A percentile compares a stretch with the other conserved stretches of the same genome.
These are phyloP conservation scores for Sebastes cheni DNA, from an alignment of 2,797 vertebrate species.

Conservation along the genomic window DNA sequence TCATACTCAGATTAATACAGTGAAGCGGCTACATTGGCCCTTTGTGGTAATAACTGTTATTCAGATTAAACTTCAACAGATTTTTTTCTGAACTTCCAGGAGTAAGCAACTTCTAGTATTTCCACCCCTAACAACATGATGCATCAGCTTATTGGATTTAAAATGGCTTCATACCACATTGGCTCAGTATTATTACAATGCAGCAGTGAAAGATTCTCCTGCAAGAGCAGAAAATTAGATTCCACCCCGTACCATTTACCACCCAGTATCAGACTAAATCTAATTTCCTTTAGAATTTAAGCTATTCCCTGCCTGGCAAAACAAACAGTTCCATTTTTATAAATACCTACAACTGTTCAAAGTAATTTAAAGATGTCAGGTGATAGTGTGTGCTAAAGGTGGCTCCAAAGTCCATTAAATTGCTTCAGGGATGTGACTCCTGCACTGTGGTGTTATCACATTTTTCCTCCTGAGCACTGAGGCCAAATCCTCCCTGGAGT, in stretches of 20 bases:
- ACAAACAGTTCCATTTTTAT: slow-evolving; percentile 18
- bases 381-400: slow-evolving; percentile 17
- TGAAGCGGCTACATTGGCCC: neutral
- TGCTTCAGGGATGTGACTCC: slow-evolving; percentile 53
- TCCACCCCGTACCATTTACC: slow-evolving; percentile 16
- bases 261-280: slow-evolving; percentile 40
- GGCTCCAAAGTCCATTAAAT: slow-evolving; percentile 62
- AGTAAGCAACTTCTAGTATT: neutral
- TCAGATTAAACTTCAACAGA: neutral
- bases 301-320: slow-evolving; percentile 25
- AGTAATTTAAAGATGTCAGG: slow-evolving; percentile 55
- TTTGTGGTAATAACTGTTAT: neutral
- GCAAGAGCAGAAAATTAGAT: slow-evolving; percentile 24
- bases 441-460: slow-evolving; percentile 51
- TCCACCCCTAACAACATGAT: neutral
- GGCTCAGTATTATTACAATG: slow-evolving; percentile 1
- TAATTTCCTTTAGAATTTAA: slow-evolving; percentile 35
- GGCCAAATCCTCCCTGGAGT: slow-evolving; percentile 53
- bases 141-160: slow-evolving; percentile 9
- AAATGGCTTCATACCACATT: neutral
- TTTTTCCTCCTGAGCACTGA: slow-evolving; percentile 39
- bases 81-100: neutral
- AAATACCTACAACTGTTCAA: slow-evolving; percentile 40
- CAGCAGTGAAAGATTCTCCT: neutral
- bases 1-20: neutral